Conservation (phyloP, 2,797 vertebrate species). For the Falco berigora region DNA sequence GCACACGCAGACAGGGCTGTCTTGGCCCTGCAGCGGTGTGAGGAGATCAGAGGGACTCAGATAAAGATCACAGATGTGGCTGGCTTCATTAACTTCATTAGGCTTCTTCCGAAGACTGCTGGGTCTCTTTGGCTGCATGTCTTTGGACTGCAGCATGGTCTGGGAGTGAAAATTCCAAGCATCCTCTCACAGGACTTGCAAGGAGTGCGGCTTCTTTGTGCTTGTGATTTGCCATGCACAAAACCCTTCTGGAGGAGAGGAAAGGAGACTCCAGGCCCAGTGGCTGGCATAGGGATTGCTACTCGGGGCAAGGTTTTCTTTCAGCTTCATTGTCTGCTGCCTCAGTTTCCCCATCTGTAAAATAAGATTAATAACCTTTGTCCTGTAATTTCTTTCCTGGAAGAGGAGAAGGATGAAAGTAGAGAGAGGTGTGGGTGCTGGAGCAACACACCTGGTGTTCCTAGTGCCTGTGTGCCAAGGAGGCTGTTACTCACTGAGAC, state of each 20-base stretch:
- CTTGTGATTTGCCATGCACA: background rate
- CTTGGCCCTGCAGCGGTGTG: background rate
- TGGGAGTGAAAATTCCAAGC: background rate
- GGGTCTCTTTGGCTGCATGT: background rate
- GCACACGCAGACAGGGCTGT: background rate
- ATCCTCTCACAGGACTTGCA: background rate
- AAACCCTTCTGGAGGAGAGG: background rate
- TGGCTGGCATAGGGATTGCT: background rate
- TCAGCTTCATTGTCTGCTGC: background rate
- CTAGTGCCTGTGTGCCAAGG: background rate
- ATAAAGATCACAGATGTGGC: background rate
- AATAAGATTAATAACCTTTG: background rate
- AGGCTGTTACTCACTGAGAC: background rate
- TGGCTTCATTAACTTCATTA: background rate
- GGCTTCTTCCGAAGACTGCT: background rate
- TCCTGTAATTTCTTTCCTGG: background rate
- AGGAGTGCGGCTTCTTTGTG: fast-evolving
- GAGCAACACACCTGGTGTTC: background rate
- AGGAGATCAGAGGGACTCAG: background rate
- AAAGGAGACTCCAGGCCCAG: background rate
- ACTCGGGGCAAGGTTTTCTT: background rate
- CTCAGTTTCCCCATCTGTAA: background rate
- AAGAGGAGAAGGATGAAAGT: background rate
- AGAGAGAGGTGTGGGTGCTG: background rate
- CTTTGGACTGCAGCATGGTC: background rate